phyloP scores from a whole-genome alignment of 2,797 vertebrate genomes.

The Rallus crepitans region DNA sequence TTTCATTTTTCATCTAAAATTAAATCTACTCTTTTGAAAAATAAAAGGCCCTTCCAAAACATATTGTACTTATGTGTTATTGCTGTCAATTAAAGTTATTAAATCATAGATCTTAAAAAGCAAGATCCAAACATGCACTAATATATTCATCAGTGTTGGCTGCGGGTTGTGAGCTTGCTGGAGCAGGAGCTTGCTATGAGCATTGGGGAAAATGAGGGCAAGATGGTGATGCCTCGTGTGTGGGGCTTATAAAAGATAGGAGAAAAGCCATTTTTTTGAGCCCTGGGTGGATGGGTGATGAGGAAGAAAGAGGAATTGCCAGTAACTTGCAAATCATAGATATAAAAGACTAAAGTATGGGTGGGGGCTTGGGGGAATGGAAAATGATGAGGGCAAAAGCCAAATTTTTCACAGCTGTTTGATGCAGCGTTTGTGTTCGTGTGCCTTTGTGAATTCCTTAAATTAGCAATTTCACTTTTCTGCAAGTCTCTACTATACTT shows the following conservation, averaged over 20 bases:
- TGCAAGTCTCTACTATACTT: conserved; percentile 27
- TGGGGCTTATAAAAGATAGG: background rate
- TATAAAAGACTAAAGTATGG: background rate
- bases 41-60: conserved; percentile 43
- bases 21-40: conserved; percentile 75
- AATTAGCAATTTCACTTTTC: conserved; percentile 59
- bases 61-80: conserved; percentile 65
- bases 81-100: conserved; percentile 78
- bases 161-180: background rate
- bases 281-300: background rate
- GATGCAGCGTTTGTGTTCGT: background rate
- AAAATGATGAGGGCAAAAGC: background rate
- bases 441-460: conserved; percentile 48
- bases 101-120: conserved; percentile 66
- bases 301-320: background rate
- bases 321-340: background rate
- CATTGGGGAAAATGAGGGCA: background rate
- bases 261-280: background rate
- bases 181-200: rapidly evolving
- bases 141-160: background rate
- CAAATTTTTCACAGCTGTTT: background rate
- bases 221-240: background rate
- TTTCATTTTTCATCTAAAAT: conserved; percentile 78
- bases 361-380: background rate
- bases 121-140: conserved; percentile 67